Percentiles rank a stretch among this genome's conserved stretches.
Evolutionary conservation across 1,140 invertebrate genomes (phyloP).

Genomic region (Panagrolaimus sp.): DNA sequence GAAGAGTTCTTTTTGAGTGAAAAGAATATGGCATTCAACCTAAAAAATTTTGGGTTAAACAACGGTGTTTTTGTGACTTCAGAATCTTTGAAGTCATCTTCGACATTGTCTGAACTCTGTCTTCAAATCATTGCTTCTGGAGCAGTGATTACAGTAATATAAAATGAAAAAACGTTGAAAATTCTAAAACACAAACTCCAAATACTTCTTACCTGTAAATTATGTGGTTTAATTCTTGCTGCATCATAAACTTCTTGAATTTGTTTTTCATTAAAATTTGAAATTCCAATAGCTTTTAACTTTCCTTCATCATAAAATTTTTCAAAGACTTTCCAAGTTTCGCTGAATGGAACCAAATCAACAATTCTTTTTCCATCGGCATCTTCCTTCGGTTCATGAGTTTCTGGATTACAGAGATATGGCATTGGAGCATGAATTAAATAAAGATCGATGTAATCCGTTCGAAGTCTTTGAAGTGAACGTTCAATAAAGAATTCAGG

Average conservation of each 20-base stretch:
- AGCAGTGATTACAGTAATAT: neutral
- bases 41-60: conserved; percentile 34
- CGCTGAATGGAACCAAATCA: conserved; percentile 1
- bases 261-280: conserved; percentile 60
- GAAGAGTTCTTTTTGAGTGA: conserved; percentile 27
- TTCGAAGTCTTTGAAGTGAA: conserved; percentile 29
- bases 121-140: neutral
- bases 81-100: no score
- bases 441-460: conserved; percentile 35
- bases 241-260: conserved; percentile 40
- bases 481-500: conserved; percentile 17
- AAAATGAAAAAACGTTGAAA: neutral
- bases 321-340: conserved; percentile 56
- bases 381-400: conserved; percentile 73
- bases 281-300: conserved; percentile 61
- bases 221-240: conserved; percentile 36
- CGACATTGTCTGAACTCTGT: conserved; percentile 37
- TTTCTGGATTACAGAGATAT: neutral
- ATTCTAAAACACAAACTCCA: no score
- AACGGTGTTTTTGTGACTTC: no score
- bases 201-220: conserved; percentile 42
- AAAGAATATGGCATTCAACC: conserved; percentile 33
- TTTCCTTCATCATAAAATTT: conserved; percentile 56
- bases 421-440: conserved; percentile 29
- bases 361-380: neutral